Conservation (phyloP, 37 sponge, comb jelly and placozoan species). For the Oopsacas minuta region DNA sequence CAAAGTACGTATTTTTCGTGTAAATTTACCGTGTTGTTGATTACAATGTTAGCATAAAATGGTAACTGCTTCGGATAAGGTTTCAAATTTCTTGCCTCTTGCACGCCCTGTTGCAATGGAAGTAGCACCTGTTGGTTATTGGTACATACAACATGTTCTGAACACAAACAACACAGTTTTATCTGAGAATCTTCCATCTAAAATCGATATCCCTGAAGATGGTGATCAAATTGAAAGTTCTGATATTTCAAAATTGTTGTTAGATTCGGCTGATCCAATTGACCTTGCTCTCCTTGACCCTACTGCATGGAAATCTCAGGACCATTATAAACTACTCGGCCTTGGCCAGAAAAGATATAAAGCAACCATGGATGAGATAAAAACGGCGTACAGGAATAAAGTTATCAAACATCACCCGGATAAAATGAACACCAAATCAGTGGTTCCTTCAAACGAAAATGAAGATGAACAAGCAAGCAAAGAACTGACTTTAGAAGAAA, state of each 20-base stretch:
- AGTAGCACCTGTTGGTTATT: neutral
- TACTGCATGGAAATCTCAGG: constrained; percentile 36
- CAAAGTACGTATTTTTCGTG: no score
- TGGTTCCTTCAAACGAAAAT: constrained; percentile 5
- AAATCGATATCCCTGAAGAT: no score
- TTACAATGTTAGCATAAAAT: neutral
- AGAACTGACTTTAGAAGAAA: neutral
- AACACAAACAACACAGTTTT: neutral
- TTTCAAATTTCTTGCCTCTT: neutral
- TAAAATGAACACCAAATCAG: constrained; percentile 39
- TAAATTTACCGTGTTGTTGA: no score
- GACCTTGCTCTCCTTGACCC: neutral
- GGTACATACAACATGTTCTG: neutral
- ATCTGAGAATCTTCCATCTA: neutral
- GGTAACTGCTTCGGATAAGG: neutral
- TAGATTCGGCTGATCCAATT: neutral
- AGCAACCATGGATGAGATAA: constrained; percentile 65
- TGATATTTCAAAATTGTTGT: neutral
- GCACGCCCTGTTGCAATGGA: neutral
- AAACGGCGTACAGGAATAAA: constrained; percentile 70
- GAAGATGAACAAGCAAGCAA: constrained; percentile 31
- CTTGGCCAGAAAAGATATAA: constrained; percentile 47
- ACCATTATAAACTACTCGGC: constrained; percentile 85
- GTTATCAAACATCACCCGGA: constrained; percentile 89
- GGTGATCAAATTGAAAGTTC: neutral